Percentiles rank a stretch among this genome's conserved stretches.
phyloP scores from a whole-genome alignment of 2,797 vertebrate genomes.

The Catharus ustulatus region DNA sequence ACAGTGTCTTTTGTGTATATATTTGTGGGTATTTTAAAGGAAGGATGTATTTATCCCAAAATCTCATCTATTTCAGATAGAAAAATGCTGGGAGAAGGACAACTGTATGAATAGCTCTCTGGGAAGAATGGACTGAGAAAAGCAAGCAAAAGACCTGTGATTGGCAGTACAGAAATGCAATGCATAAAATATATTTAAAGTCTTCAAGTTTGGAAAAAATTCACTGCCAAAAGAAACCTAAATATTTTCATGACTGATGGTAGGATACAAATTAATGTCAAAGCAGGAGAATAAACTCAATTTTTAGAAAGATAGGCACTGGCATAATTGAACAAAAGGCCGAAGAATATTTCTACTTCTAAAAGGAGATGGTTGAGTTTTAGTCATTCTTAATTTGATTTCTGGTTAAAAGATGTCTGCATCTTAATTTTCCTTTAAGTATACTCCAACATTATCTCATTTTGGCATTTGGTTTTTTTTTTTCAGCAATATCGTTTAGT shows the following conservation, averaged over 20 bases:
- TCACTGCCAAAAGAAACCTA: not conserved
- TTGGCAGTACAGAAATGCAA: not conserved
- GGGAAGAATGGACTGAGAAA: not conserved
- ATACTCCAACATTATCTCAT: not conserved
- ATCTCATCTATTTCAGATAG: not conserved
- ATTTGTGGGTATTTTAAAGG: not conserved
- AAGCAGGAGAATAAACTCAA: not conserved
- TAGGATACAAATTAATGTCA: not conserved
- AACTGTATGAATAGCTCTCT: not conserved
- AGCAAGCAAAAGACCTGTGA: not conserved
- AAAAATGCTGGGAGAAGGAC: not conserved
- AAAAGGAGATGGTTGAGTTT: not conserved
- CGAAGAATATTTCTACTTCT: not conserved
- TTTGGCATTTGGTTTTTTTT: not conserved
- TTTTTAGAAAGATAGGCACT: not conserved
- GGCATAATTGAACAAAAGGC: not conserved
- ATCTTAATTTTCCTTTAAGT: not conserved
- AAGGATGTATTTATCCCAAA: not conserved
- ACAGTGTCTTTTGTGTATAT: not conserved
- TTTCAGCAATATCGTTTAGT: not conserved
- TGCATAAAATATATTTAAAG: not conserved
- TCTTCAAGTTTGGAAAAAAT: not conserved
- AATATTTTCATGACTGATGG: not conserved
- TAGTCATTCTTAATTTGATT: not conserved
- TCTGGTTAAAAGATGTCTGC: not conserved